These are phyloP conservation scores for Sesia bembeciformis DNA, from an alignment of 2,888 invertebrate species.

Conservation along the genomic window DNA sequence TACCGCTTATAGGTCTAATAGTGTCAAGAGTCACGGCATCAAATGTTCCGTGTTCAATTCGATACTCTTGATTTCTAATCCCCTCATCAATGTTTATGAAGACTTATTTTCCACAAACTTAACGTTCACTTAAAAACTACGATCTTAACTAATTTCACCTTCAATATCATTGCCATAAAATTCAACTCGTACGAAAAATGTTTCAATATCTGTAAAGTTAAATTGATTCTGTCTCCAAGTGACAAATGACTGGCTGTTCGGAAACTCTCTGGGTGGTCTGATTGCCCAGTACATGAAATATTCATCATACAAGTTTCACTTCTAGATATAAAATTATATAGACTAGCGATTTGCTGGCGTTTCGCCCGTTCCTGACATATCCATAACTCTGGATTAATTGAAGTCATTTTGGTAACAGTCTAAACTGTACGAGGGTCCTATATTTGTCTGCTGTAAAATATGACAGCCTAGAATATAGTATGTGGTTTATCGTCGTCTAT, in stretches of 20 bases:
- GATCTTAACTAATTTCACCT: background rate
- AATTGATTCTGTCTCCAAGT: constrained; percentile 17
- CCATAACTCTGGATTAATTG: too few species aligned
- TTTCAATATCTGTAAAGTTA: constrained; percentile 3
- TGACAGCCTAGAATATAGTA: too few species aligned
- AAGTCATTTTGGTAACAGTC: too few species aligned
- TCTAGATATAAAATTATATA: constrained; percentile 2
- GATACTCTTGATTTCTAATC: constrained; percentile 8
- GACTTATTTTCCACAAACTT: constrained; percentile 1
- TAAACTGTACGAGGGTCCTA: too few species aligned
- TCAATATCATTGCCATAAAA: constrained; percentile 1
- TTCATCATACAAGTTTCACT: constrained; percentile 59
- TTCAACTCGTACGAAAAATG: constrained; percentile 1
- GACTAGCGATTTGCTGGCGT: too few species aligned
- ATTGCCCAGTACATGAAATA: constrained; percentile 26
- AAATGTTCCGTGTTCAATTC: constrained; percentile 4
- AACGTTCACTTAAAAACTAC: constrained; percentile 1
- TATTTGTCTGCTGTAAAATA: too few species aligned
- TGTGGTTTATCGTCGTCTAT: too few species aligned
- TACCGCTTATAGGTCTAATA: background rate
- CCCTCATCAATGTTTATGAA: constrained; percentile 3
- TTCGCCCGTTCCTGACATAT: too few species aligned
- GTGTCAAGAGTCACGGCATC: background rate
- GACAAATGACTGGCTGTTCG: constrained; percentile 40
- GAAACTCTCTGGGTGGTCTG: constrained; percentile 41